These are phyloP conservation scores for Tringa solitaria DNA, from an alignment of 2,113 vertebrate genomes.

Conservation along the genomic window DNA sequence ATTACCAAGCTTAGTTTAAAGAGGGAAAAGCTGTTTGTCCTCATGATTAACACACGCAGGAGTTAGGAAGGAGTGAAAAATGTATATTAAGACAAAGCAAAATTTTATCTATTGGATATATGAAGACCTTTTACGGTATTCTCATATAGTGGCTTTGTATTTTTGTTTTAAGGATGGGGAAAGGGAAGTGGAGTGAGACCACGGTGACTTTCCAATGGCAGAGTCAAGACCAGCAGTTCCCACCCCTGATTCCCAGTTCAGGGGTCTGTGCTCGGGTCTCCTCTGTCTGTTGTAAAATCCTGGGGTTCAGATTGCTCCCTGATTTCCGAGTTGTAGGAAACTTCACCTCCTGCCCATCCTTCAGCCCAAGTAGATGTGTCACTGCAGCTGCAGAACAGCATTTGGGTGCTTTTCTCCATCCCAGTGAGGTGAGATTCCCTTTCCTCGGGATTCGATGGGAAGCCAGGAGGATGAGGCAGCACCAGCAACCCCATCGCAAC, in stretches of 20 bases:
- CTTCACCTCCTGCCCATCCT: not conserved
- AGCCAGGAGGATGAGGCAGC: not conserved
- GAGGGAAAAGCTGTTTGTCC: not conserved
- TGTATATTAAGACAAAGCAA: not conserved
- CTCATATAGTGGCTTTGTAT: not conserved
- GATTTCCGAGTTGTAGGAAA: not conserved
- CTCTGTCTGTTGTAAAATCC: not conserved
- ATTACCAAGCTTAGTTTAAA: not conserved
- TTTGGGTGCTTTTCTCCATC: rapidly evolving
- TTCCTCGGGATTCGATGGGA: rapidly evolving
- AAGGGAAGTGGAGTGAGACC: not conserved
- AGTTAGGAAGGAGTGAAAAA: not conserved
- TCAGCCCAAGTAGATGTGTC: not conserved
- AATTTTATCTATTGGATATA: not conserved
- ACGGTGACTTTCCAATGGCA: not conserved
- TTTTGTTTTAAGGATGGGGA: not conserved
- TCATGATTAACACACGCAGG: not conserved
- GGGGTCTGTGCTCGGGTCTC: not conserved
- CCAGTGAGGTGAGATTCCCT: not conserved
- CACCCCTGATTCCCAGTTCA: not conserved
- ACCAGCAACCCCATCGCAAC: not conserved
- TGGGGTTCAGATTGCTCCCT: not conserved
- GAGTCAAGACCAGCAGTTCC: not conserved
- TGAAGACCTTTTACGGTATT: not conserved
- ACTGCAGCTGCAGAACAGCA: not conserved